Evolutionary conservation across 2,113 vertebrate genomes (phyloP).

Genomic region (Crotalus helleri): DNA sequence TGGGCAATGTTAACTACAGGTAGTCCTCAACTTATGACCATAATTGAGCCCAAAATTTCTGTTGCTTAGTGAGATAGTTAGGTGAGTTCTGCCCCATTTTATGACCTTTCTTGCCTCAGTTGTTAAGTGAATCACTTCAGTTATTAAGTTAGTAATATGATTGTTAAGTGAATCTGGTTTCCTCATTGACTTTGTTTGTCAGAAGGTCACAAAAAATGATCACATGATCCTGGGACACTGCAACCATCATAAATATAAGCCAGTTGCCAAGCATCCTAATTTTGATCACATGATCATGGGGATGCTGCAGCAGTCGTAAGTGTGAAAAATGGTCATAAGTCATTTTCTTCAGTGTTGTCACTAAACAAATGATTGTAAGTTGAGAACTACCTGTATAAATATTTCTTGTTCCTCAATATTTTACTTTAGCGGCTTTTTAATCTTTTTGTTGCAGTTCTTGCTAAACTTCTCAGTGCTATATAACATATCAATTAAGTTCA

Average conservation of each 20-base stretch:
- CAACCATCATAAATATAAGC: too few relatives aligned
- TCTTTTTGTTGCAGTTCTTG: neutral
- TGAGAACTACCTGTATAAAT: neutral
- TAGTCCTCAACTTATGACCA: neutral
- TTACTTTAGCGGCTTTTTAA: neutral
- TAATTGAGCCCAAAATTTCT: neutral
- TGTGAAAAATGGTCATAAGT: neutral
- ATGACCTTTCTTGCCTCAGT: too few relatives aligned
- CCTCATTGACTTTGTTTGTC: too few relatives aligned
- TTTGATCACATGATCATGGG: neutral
- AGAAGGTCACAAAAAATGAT: too few relatives aligned
- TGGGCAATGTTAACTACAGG: neutral
- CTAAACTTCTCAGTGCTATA: neutral
- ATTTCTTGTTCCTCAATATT: neutral
- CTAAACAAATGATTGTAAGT: neutral
- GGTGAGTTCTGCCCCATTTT: too few relatives aligned
- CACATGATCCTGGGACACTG: too few relatives aligned
- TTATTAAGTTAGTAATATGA: neutral
- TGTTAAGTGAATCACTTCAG: neutral
- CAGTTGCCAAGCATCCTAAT: neutral
- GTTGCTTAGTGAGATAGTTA: too few relatives aligned
- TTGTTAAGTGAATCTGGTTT: too few relatives aligned
- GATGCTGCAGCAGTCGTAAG: neutral
- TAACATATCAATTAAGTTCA: neutral
- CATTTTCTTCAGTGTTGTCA: neutral